Evolutionary conservation across 2,113 vertebrate genomes (phyloP).

Genomic region (Lynx canadensis): DNA sequence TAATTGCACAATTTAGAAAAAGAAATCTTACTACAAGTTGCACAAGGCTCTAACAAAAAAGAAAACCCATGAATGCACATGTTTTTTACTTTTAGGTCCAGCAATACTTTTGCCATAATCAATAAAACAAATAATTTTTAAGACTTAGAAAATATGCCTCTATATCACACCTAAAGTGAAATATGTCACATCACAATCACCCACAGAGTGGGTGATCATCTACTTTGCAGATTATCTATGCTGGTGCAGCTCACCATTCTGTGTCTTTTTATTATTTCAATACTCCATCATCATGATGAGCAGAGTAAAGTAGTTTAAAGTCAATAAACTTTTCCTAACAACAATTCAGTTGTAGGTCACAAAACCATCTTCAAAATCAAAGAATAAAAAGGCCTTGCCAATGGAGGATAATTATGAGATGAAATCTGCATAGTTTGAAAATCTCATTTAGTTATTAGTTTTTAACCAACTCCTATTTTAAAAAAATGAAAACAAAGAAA

Average conservation of each 20-base stretch:
- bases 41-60: constrained; percentile 30
- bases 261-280: constrained; percentile 40
- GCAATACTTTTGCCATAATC: not conserved
- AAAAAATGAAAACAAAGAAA: not conserved
- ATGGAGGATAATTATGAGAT: constrained; percentile 10
- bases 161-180: constrained; percentile 41
- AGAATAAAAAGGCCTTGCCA: constrained; percentile 49
- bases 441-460: constrained; percentile 39
- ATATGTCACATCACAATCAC: constrained; percentile 21
- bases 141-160: constrained; percentile 28
- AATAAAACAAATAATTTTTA: constrained; percentile 35
- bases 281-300: constrained; percentile 29
- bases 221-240: constrained; percentile 42
- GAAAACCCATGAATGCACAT: not conserved
- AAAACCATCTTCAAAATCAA: constrained; percentile 67
- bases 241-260: not conserved
- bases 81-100: not conserved
- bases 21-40: not conserved
- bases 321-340: not conserved
- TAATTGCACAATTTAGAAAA: constrained; percentile 53
- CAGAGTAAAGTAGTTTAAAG: constrained; percentile 1
- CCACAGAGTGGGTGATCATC: not conserved
- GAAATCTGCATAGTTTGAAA: constrained; percentile 50
- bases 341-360: constrained; percentile 17
- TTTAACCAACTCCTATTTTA: constrained; percentile 12